Evolutionary conservation across 2,113 vertebrate species (phyloP).

Genomic region (Chamaea fasciata): DNA sequence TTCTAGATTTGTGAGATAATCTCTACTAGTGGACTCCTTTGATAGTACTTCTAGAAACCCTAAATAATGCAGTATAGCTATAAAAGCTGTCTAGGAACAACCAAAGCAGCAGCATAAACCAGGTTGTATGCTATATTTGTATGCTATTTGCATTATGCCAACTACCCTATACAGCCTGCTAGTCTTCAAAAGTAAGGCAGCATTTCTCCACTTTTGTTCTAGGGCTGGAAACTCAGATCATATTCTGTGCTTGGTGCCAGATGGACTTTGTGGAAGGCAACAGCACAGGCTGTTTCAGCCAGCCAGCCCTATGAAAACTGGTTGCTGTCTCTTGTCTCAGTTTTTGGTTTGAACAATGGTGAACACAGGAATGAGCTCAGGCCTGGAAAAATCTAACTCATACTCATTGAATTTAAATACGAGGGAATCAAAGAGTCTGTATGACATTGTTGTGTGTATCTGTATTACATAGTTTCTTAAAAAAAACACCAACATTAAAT

Average conservation of each 20-base stretch:
- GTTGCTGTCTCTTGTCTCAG: background rate
- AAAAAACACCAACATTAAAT: background rate
- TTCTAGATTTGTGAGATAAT: background rate
- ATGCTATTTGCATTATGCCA: background rate
- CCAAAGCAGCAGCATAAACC: background rate
- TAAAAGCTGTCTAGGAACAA: background rate
- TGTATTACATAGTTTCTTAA: background rate
- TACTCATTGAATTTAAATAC: background rate
- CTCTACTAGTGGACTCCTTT: background rate
- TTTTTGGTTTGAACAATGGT: background rate
- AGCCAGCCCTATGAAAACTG: background rate
- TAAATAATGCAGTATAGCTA: background rate
- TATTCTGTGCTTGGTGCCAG: background rate
- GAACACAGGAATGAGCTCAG: background rate
- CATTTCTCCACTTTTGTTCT: background rate
- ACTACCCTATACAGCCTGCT: background rate
- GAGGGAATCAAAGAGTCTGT: background rate
- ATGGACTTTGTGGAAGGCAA: background rate
- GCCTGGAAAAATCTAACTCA: background rate
- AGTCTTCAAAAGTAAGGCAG: background rate
- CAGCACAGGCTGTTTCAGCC: background rate
- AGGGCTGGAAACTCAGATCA: background rate
- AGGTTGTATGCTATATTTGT: background rate
- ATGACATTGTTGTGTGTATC: background rate
- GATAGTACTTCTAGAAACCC: background rate